Conservation (phyloP, 1,140 invertebrate genomes). For the Cherax destructor region DNA sequence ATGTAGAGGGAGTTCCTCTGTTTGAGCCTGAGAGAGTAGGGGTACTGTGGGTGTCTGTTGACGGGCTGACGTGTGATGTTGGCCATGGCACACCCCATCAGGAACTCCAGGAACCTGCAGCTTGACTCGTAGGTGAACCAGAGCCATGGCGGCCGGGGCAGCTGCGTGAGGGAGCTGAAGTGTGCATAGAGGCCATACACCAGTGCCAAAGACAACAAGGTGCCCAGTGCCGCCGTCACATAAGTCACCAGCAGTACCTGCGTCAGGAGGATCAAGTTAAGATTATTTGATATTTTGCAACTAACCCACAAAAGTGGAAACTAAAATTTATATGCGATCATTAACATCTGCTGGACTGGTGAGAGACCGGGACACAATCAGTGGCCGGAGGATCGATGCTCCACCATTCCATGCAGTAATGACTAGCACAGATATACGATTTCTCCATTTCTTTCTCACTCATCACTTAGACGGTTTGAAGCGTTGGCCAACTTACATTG, state of each 20-base stretch:
- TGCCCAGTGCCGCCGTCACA: conserved; percentile 78
- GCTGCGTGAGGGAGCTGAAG: conserved; percentile 74
- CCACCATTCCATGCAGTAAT: no score
- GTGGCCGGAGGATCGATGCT: no score
- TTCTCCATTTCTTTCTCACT: no score
- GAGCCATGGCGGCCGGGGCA: conserved; percentile 76
- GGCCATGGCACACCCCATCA: conserved; percentile 79
- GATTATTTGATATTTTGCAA: no score
- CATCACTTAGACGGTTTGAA: no score
- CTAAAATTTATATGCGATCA: no score
- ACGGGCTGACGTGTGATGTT: conserved; percentile 81
- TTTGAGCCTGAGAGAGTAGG: conserved; percentile 77
- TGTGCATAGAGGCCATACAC: conserved; percentile 78
- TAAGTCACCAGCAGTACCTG: conserved; percentile 78
- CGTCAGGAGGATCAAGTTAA: neutral
- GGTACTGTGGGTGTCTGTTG: conserved; percentile 78
- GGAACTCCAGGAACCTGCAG: conserved; percentile 77
- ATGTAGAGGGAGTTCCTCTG: conserved; percentile 71
- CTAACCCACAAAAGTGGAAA: no score
- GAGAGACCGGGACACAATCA: no score
- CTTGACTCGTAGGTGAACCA: conserved; percentile 78
- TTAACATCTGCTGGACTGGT: no score
- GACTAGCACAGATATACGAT: no score
- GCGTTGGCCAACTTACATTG: no score
- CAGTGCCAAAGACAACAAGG: conserved; percentile 78